Conservation (phyloP, 53 echinoderm and acorn worm species). For the Astropecten irregularis region DNA sequence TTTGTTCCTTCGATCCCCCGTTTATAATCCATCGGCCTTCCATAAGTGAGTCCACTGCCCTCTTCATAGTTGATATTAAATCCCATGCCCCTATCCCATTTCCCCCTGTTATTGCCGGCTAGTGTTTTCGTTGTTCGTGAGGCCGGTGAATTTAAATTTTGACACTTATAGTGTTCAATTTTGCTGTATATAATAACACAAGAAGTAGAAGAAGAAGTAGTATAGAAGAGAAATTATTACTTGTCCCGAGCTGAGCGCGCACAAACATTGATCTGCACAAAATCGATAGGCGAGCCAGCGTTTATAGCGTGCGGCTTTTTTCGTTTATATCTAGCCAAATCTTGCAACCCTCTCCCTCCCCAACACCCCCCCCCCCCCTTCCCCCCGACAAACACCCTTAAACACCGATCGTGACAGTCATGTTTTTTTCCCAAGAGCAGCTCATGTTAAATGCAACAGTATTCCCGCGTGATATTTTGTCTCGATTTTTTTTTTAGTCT, state of each 20-base stretch:
- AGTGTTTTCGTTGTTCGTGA: slow-evolving; percentile 48
- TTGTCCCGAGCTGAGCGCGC: slow-evolving; percentile 11
- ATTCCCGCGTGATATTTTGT: slow-evolving; percentile 48
- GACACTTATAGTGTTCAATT: slow-evolving; percentile 59
- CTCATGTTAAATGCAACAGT: slow-evolving; percentile 63
- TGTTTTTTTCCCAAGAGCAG: neutral
- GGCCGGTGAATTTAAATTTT: slow-evolving; percentile 57
- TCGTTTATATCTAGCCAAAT: no score
- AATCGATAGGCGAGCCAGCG: slow-evolving; percentile 6
- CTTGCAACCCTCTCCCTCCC: no score
- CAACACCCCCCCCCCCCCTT: no score
- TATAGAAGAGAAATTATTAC: slow-evolving; percentile 29
- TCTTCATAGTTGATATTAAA: slow-evolving; percentile 47
- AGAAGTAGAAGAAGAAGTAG: no score
- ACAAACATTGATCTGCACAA: slow-evolving; percentile 41
- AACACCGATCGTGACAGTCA: neutral
- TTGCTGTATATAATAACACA: neutral
- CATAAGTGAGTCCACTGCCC: slow-evolving; percentile 10
- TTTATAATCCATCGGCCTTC: slow-evolving; percentile 20
- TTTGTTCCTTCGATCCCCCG: slow-evolving; percentile 28
- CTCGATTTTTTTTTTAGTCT: slow-evolving; percentile 52
- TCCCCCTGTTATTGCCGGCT: slow-evolving; percentile 36
- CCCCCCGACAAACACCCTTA: no score
- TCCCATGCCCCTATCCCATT: slow-evolving; percentile 43
- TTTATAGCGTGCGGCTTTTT: slow-evolving; percentile 16